Percentiles rank a stretch among this genome's conserved stretches.
Conservation (phyloP, 2,113 vertebrate species). For the Zosterops pallidus region DNA sequence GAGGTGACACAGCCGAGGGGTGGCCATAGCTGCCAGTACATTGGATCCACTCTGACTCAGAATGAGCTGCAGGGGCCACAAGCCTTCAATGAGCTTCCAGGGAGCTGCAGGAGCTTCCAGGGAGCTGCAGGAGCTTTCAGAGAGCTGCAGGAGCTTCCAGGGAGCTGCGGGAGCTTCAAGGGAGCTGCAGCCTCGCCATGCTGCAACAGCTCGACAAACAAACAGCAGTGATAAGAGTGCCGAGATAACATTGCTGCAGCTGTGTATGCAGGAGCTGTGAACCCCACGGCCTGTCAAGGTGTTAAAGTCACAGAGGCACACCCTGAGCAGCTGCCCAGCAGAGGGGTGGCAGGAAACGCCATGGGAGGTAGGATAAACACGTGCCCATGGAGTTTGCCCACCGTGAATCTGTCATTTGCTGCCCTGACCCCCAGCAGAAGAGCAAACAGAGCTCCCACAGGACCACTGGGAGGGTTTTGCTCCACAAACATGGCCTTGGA, state of each 20-base stretch:
- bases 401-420: neutral
- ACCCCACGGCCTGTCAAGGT: neutral
- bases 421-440: neutral
- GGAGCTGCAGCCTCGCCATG: neutral
- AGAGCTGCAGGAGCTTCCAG: neutral
- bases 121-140: neutral
- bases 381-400: neutral
- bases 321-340: neutral
- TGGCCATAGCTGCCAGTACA: neutral
- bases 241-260: constrained; percentile 52
- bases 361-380: neutral
- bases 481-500: neutral
- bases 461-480: neutral
- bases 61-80: neutral
- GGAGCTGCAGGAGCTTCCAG: neutral
- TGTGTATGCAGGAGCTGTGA: neutral
- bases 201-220: neutral
- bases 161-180: neutral
- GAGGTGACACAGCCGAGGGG: rapidly evolving
- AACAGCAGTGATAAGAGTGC: neutral
- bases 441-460: neutral
- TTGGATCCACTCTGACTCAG: neutral
- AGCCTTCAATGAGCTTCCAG: neutral
- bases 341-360: neutral
- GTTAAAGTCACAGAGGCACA: constrained; percentile 7